Conservation (phyloP, 1,140 invertebrate genomes). For the Zaprionus davidi region DNA sequence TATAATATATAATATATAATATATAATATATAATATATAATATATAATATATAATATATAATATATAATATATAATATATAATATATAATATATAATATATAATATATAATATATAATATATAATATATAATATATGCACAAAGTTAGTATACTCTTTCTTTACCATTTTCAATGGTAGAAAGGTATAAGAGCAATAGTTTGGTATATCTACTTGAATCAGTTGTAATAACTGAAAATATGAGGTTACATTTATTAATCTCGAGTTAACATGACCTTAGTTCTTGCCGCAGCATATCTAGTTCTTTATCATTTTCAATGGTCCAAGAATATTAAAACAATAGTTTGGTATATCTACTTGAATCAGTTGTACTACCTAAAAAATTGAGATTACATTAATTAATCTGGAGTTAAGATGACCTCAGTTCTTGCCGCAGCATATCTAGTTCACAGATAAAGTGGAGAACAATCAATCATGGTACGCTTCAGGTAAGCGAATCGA, state of each 20-base stretch:
- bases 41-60: too few relatives aligned
- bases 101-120: too few relatives aligned
- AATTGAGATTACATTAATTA: not conserved
- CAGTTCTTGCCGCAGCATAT: not conserved
- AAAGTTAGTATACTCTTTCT: too few relatives aligned
- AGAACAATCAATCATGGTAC: not conserved
- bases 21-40: too few relatives aligned
- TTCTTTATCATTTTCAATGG: not conserved
- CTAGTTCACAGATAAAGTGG: not conserved
- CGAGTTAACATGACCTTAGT: not conserved
- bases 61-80: too few relatives aligned
- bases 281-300: conserved; percentile 1
- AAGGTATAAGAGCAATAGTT: too few relatives aligned
- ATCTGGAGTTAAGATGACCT: not conserved
- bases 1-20: too few relatives aligned
- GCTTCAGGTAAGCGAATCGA: not conserved
- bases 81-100: too few relatives aligned
- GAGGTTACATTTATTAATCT: not conserved
- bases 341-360: not conserved
- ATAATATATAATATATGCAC: too few relatives aligned
- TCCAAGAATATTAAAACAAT: too few relatives aligned
- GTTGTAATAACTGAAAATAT: conserved; percentile 22
- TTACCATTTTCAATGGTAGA: too few relatives aligned
- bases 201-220: not conserved
- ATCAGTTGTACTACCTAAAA: conserved; percentile 15